Evolutionary conservation across 1,140 invertebrate species (phyloP), one percentile per base, ranked within the genome.

Genomic region (Meteorus sp.): DNA sequence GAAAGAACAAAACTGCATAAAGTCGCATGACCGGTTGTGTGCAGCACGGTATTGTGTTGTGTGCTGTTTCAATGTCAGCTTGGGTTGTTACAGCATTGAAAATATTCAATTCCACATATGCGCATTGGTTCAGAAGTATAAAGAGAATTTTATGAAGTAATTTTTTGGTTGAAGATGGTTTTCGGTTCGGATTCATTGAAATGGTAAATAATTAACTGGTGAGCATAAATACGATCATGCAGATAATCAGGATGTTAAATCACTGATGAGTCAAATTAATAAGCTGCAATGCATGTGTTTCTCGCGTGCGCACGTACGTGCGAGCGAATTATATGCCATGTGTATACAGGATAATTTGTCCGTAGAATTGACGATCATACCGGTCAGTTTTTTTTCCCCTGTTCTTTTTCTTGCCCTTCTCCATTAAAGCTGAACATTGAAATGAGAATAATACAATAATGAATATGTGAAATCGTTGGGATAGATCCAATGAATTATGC

Each of bases 181-280:
- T 33, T 33, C n/a, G 29, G 7, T 2, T 33, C n/a, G n/a, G n/a
- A 8, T 33, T 1, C 29, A 11, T 1, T 11, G 29, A n/a, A n/a
- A n/a, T 39, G n/a, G 6, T 11, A 39, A 39, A 15, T 39, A 39
- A 2, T 39, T 39, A n/a, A n/a, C n/a, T 39, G 17, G 3, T 39
- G 8, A n/a, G 17, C 13, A 39, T 39, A 33, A 15, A 15, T 39
- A 15, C 11, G 17, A 39, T 39, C 13, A 39, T 15, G 35, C 6
- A 43, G 27, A 23, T 22, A 56, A 47, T 47, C 37, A 47, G 29
- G 27, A 45, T 45, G 31, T 35, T 47, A 56, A 56, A 56, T 56
- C 44, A 56, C 29, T 56, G 41, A 56, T 56, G 53, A 33, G 25
- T 44, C 47, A n/a, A 20, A 45, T 56, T 56, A 56, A 56, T 56